Base-by-base conservation (phyloP, 2,113 vertebrate genomes). In the Misgurnus mizolepis region DNA sequence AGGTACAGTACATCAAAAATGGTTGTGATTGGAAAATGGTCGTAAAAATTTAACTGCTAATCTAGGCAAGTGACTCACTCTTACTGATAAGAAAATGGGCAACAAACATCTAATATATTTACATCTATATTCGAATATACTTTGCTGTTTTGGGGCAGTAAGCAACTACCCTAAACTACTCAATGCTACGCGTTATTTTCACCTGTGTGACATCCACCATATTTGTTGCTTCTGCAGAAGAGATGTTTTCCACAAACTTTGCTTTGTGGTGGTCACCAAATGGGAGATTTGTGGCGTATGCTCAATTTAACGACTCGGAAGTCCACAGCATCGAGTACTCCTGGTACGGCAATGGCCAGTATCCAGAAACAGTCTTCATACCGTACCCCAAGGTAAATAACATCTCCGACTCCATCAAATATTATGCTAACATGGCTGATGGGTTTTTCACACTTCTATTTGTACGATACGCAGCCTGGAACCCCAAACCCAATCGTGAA, bases 221-320 rank as follows among this genome's bases (percentile, higher is more conserved):
- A 3, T 66, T 40, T 58, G 39, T 22, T 49, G 41, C 58, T n/a
- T 68, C 72, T 88, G 84, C 87, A 99, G 98, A 99, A 95, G 96
- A 98, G 91, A 97, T 99, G 96, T 95, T 98, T 76, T 96, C 94
- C 3, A 91, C 93, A 84, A 93, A 89, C 85, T 92, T 93, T 70
- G 96, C 94, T 53, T 82, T 98, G 27, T 99, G 97, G 97, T 99
- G 97, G 96, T 99, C 97, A 84, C 95, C 97, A 67, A 93, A 89
- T 82, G 95, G 94, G 80, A 94, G 80, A 75, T 93, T 93, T 68
- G 83, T 99, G 90, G 96, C 97, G 10, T 99, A 95, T 2, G 91
- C 90, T 22, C 86, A 96, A 81, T 96, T 97, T 89, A 98, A 99
- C 80, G 97, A 99, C 85, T 94, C 93, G 0, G 81, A 86, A 10